Evolutionary conservation across 2,113 vertebrate species (phyloP).

Genomic region (Plecturocebus donacophilus): DNA sequence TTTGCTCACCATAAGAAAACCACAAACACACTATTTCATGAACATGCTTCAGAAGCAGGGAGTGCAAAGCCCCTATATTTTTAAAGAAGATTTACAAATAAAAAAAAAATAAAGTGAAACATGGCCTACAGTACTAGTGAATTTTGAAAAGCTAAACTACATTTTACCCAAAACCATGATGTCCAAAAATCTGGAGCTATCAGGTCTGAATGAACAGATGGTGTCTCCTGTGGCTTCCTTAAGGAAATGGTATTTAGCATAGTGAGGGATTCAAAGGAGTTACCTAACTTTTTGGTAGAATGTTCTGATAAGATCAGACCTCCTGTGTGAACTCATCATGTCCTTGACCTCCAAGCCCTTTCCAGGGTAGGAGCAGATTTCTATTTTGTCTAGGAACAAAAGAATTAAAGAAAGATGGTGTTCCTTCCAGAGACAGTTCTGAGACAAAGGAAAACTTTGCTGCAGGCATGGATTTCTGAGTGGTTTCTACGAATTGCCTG

Average conservation of each 20-base stretch:
- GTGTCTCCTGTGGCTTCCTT: neutral
- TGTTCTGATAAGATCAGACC: neutral
- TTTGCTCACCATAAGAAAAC: slow-evolving; percentile 39
- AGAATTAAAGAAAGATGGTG: neutral
- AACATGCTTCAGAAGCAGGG: neutral
- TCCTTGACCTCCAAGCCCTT: neutral
- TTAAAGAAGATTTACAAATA: neutral
- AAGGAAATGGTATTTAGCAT: neutral
- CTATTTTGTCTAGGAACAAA: neutral
- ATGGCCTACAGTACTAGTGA: neutral
- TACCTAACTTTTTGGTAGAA: neutral
- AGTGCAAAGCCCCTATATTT: neutral
- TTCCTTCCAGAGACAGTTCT: neutral
- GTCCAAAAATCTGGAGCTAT: neutral
- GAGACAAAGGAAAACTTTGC: neutral
- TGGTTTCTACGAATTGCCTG: slow-evolving; percentile 57
- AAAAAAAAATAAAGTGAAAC: slow-evolving; percentile 21
- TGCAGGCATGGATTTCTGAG: neutral
- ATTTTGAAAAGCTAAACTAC: neutral
- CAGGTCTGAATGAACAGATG: neutral
- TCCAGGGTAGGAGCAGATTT: neutral
- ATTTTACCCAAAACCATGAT: neutral
- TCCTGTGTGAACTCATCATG: neutral
- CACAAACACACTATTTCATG: neutral
- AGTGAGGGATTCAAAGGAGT: neutral